Conservation (phyloP, 2,797 vertebrate species). For the Eospalax fontanierii region DNA sequence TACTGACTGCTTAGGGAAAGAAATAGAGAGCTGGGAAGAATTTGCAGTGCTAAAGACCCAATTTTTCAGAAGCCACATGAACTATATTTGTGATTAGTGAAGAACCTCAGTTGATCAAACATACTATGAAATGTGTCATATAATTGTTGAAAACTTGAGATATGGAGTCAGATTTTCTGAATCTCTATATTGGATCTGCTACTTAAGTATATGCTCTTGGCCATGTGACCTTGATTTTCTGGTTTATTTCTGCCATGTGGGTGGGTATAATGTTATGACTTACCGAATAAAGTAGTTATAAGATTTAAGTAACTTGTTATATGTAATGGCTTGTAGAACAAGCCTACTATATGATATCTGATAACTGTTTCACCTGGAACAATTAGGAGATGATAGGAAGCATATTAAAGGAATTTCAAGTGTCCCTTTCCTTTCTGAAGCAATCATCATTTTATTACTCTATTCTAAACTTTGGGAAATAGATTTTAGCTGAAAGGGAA, state of each 20-base stretch:
- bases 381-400: background rate
- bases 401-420: constrained; percentile 38
- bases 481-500: background rate
- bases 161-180: constrained; percentile 10
- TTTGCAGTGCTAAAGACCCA: background rate
- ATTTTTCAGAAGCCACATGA: background rate
- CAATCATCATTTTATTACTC: constrained; percentile 32
- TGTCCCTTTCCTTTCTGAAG: constrained; percentile 30
- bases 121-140: background rate
- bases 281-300: background rate
- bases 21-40: background rate
- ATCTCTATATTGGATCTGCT: constrained; percentile 4
- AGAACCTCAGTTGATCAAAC: background rate
- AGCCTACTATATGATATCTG: background rate
- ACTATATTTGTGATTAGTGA: background rate
- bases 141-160: constrained; percentile 6
- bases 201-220: constrained; percentile 10
- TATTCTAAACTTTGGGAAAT: constrained; percentile 6
- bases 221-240: constrained; percentile 30
- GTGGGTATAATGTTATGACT: background rate
- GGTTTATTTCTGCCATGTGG: background rate
- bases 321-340: background rate
- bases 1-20: background rate
- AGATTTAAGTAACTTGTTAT: background rate
- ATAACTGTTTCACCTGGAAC: constrained; percentile 6